Evolutionary conservation across 2,888 invertebrate species (phyloP), one percentile per base, ranked within the genome.

Genomic region (Hylaea fasciaria): DNA sequence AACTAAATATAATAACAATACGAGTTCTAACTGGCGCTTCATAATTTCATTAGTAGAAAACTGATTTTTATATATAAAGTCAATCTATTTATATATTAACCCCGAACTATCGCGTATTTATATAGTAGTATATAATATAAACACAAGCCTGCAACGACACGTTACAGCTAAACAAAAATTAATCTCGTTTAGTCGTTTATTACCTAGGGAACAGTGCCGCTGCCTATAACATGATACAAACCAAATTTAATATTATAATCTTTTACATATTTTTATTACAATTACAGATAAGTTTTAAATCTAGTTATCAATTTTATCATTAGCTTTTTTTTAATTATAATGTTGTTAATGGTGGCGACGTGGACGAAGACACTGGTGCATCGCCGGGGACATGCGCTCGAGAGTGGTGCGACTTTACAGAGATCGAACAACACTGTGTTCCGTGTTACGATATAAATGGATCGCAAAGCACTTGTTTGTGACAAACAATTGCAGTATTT

Each of bases 281-380:
- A 77, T 86, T 85, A 86, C 83, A 85, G 81, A 78, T 83, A 83
- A 80, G 76, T 81, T 73, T 81, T 85, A 77, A 77, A 79, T 76
- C 86, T 87, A 86, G 77, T 74, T 83, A 83, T 83, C 77, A 78
- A 69, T 79, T 80, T 81, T 80, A 82, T 79, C 70, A 73, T 83
- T 80, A 79, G 77, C 78, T 80, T 82, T 78, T 78, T 82, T 76
- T 77, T 75, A 32, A 73, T 76, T 76, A 69, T 70, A 72, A 74
- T 74, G 68, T 72, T 76, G 72, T 74, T 73, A 70, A 71, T 68
- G 71, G 68, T 65, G 68, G 71, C 76, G 68, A 64, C 71, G 71
- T 57, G 72, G 72, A 76, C 77, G 72, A 69, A 73, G 74, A 72
- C 64, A 77, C 73, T 64, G 53, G 62, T 40, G 58, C 55, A 57